Evolutionary conservation across 2,888 invertebrate genomes (phyloP), one percentile per base, ranked within the genome.

Genomic region (Pseudolycoriella hygida): DNA sequence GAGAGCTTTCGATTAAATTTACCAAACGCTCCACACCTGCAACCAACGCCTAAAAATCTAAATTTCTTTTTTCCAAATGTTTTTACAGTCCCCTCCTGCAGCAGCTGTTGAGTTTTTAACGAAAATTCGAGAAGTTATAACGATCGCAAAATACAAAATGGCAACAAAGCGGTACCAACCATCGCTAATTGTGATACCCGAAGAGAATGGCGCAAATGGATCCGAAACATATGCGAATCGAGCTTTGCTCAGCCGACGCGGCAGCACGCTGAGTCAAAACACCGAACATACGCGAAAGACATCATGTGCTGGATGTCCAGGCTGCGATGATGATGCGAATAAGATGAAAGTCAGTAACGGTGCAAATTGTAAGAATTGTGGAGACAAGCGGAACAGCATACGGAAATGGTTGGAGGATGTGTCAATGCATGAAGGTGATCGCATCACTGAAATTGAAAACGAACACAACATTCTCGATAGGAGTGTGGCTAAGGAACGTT

Each of bases 111-210:
- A 92, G 62, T 92, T 92, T 60, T 69, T 92, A 43, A 73, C 77
- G 1, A 87, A 88, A 71, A 87, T 92, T 50, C 76, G 92, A 49
- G 88, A 89, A 69, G 89, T 90, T 5, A 89, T 90, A 53, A 73
- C 86, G 38, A 80, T 89, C 43, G 90, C 90, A 6, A 88, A 88
- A 58, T 82, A 83, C 55, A 88, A 88, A 67, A 87, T 89, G 80
- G 74, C 77, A 37, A 67, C 79, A 0, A 87, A 88, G 63, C 72
- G 79, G 47, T 89, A 83, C 57, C 73, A 79, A 47, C 89, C 89
- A 1, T 77, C 79, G 43, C 66, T 89, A 4, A 72, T 77, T 45
- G 76, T 79, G 56, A 89, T 89, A 55, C 84, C 85, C 0, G 89
- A 89, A 67, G 88, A 87, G 20, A 38, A 43, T 38, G 39, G 17